These are phyloP conservation scores for Polyommatus icarus DNA, from an alignment of 2,888 invertebrate species.

Conservation along the genomic window DNA sequence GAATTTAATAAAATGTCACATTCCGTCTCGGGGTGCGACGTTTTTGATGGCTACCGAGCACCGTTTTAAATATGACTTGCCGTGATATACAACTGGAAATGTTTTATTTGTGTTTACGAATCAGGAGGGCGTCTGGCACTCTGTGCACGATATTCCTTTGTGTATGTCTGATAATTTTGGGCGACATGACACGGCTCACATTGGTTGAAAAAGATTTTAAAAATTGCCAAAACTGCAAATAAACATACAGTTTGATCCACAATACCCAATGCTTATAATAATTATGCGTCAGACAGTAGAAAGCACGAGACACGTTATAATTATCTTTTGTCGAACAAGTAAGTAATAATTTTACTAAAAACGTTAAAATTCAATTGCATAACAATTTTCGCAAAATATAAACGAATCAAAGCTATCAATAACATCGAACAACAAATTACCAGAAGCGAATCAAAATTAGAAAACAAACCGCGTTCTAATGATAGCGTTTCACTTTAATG, in stretches of 20 bases:
- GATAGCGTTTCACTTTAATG: constrained; percentile 61
- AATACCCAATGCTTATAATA: neutral
- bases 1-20: constrained; percentile 67
- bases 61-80: constrained; percentile 26
- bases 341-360: neutral
- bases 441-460: constrained; percentile 3
- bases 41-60: constrained; percentile 42
- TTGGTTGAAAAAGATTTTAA: neutral
- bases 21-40: constrained; percentile 40
- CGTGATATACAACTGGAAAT: constrained; percentile 13
- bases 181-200: neutral
- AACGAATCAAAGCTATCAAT: constrained; percentile 17
- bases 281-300: neutral
- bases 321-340: neutral
- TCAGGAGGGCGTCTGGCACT: neutral
- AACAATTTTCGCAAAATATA: neutral
- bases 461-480: constrained; percentile 49
- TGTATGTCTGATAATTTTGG: neutral
- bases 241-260: neutral
- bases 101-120: constrained; percentile 7
- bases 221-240: neutral
- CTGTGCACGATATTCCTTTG: neutral
- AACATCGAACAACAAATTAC: neutral
- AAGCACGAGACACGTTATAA: neutral
- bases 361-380: neutral